A percentile compares a stretch with the other conserved stretches of the same genome.
Evolutionary conservation across 1,140 invertebrate genomes (phyloP).

Genomic region (Maconellicoccus hirsutus): DNA sequence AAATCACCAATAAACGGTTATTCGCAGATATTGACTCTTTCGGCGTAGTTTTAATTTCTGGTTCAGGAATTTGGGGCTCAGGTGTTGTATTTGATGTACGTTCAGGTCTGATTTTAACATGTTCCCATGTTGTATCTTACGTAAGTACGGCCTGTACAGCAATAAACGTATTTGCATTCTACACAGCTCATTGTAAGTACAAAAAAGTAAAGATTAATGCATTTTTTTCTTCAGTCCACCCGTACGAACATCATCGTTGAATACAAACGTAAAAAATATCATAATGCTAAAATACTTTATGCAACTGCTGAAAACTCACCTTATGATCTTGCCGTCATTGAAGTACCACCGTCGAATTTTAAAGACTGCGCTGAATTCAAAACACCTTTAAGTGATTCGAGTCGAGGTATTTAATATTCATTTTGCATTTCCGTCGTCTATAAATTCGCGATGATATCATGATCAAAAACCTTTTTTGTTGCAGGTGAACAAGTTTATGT

Average conservation of each 20-base stretch:
- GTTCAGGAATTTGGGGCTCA: neutral
- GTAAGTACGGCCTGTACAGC: neutral
- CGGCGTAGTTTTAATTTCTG: neutral
- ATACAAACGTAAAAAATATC: conserved; percentile 15
- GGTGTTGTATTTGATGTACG: neutral
- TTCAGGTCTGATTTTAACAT: neutral
- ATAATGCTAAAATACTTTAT: neutral
- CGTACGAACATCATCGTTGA: neutral
- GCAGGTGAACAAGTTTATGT: neutral
- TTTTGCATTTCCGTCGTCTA: too few relatives aligned
- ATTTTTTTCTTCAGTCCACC: neutral
- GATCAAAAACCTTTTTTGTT: neutral
- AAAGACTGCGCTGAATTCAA: neutral
- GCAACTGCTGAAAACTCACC: neutral
- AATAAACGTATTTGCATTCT: neutral
- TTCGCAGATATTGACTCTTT: neutral
- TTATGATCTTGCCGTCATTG: neutral
- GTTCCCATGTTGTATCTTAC: conserved; percentile 3
- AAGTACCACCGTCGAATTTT: neutral
- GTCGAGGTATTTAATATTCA: too few relatives aligned
- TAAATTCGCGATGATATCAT: neutral
- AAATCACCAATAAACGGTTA: neutral
- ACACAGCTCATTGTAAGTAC: neutral
- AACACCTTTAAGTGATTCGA: neutral
- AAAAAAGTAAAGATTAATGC: neutral